Evolutionary conservation across 2,888 invertebrate genomes (phyloP).

Genomic region (Drosophila borealis): DNA sequence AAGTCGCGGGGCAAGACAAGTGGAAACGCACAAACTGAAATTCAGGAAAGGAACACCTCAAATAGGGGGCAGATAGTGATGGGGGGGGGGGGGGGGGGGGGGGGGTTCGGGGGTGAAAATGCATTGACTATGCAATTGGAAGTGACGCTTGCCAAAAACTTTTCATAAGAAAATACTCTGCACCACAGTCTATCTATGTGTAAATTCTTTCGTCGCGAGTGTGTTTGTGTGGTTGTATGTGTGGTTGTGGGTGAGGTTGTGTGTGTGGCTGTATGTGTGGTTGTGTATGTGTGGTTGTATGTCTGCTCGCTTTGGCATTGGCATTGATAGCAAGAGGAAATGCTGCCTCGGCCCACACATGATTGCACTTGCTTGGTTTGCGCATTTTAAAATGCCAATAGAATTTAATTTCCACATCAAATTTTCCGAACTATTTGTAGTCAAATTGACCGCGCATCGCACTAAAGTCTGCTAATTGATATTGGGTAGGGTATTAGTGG

Average conservation of each 20-base stretch:
- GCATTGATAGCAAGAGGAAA: conserved; percentile 23
- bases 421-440: conserved; percentile 27
- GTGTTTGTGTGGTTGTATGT: neutral
- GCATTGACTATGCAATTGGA: conserved; percentile 14
- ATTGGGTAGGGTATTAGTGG: neutral
- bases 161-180: conserved; percentile 24
- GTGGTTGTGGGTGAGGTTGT: too few species aligned
- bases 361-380: conserved; percentile 18
- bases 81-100: too few species aligned
- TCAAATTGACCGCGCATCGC: conserved; percentile 20
- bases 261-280: neutral
- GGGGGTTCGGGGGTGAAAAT: neutral
- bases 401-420: conserved; percentile 13
- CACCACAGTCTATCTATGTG: conserved; percentile 5
- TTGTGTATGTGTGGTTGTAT: neutral
- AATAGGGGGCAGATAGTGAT: too few species aligned
- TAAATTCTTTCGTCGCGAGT: conserved; percentile 8
- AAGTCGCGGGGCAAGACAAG: neutral
- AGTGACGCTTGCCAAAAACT: conserved; percentile 32
- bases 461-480: conserved; percentile 30
- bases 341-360: conserved; percentile 18
- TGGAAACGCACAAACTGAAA: conserved; percentile 1
- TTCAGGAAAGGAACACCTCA: conserved; percentile 3
- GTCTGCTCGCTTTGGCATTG: conserved; percentile 17
- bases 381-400: conserved; percentile 7